Base-by-base conservation (phyloP, 2,888 invertebrate genomes). In the Phaedon cochleariae region DNA sequence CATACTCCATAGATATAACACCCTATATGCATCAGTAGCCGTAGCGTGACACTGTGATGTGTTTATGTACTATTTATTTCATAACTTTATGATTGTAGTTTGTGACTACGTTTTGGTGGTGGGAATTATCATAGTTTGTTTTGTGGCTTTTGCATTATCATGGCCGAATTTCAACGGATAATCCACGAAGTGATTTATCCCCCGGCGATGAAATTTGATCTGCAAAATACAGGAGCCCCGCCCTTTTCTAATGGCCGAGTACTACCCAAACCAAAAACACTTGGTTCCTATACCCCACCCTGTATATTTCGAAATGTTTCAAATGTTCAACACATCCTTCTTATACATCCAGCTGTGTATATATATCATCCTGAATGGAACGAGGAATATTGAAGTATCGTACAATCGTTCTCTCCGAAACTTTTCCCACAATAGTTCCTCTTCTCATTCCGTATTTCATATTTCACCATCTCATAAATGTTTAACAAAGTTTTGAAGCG, bases 401-500 rank as follows among this genome's bases (percentile, higher is more conserved):
- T 2, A 41, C 41, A 41, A n/a, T 41, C 41, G 41, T 41, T 41
- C 41, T 9, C 41, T 41, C 41, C 15, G 3, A 22, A 46, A 57
- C 45, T 57, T 57, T 21, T 55, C 21, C 21, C 41, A 10, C 34
- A n/a, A 41, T 55, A 37, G 55, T 55, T 55, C 34, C 34, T 34
- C 34, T 12, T 34, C 12, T 10, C 55, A 20, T 15, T 41, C 37
- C 31, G 31, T 26, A 57, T 45, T 57, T 21, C 57, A 45, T 57
- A 41, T 55, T 37, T 18, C 4, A 54, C 37, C 54, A 10, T 18
- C 53, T 55, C 64, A 65, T 65, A 61, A 65, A 65, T 65, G 60
- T 65, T n/a, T 61, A 62, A 65, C 58, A 46, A 53, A 62, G 46
- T 41, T 53, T 26, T 41, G 20, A 49, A 61, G 64, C 60, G 52